A percentile compares a stretch with the other conserved stretches of the same genome.
phyloP scores from a whole-genome alignment of 2,797 vertebrate genomes.

The Anabas testudineus region DNA sequence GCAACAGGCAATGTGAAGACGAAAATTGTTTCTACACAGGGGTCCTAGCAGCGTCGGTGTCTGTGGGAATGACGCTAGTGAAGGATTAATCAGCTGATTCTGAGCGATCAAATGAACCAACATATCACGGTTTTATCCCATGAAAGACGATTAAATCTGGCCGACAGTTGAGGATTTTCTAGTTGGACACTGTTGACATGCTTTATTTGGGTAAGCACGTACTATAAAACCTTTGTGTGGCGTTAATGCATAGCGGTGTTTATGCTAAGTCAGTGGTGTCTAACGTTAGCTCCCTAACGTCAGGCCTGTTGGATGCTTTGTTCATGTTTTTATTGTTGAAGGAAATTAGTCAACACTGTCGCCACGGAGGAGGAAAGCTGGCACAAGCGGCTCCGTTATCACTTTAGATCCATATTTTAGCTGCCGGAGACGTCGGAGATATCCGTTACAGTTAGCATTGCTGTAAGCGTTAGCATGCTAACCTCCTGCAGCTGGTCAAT shows the following conservation, averaged over 20 bases:
- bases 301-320: conserved; percentile 71
- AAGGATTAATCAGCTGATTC: conserved; percentile 83
- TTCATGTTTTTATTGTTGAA: conserved; percentile 18
- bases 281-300: conserved; percentile 37
- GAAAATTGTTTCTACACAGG: not conserved
- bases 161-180: conserved; percentile 22
- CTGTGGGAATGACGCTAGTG: conserved; percentile 72
- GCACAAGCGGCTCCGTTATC: not conserved
- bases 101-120: conserved; percentile 57
- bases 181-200: conserved; percentile 71
- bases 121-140: conserved; percentile 49
- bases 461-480: conserved; percentile 50
- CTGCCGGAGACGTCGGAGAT: not conserved
- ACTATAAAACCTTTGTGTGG: not conserved
- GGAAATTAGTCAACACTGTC: not conserved
- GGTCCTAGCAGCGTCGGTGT: conserved; percentile 69
- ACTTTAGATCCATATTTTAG: rapidly evolving
- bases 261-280: conserved; percentile 80
- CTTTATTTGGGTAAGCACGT: conserved; percentile 74
- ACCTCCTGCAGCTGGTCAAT: not conserved
- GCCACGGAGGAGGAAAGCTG: not conserved
- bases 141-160: conserved; percentile 7
- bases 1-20: conserved; percentile 59
- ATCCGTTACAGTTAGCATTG: conserved; percentile 13
- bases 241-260: conserved; percentile 39